Percentiles rank a stretch among this genome's conserved stretches.
Evolutionary conservation across 2,113 vertebrate species (phyloP).

Genomic region (Psilopsiagon aurifrons): DNA sequence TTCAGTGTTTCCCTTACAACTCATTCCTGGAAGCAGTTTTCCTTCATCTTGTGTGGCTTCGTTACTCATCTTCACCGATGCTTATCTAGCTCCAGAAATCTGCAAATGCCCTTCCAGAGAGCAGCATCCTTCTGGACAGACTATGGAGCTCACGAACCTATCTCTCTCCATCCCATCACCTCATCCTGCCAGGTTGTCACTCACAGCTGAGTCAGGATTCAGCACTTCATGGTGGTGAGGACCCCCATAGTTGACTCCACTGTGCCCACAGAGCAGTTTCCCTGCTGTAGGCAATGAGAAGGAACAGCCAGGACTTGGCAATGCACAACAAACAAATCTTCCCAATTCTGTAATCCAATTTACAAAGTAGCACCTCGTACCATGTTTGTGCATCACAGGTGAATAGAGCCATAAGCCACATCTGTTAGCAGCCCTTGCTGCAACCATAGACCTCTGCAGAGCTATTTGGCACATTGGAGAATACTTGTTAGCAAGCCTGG

Average conservation of each 20-base stretch:
- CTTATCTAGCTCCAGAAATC: slow-evolving; percentile 19
- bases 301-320: slow-evolving; percentile 50
- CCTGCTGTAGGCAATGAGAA: slow-evolving; percentile 2
- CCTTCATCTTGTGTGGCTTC: slow-evolving; percentile 40
- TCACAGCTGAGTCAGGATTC: background rate
- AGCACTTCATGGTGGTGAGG: background rate
- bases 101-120: background rate
- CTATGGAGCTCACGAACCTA: background rate
- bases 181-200: background rate
- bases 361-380: slow-evolving; percentile 3
- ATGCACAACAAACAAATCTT: slow-evolving; percentile 21
- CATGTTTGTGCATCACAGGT: slow-evolving; percentile 1
- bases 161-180: background rate
- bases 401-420: slow-evolving; percentile 61
- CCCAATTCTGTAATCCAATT: slow-evolving; percentile 34
- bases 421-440: slow-evolving; percentile 63
- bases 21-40: slow-evolving; percentile 38
- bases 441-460: slow-evolving; percentile 24
- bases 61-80: background rate
- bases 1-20: slow-evolving; percentile 30
- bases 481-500: slow-evolving; percentile 19
- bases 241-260: background rate
- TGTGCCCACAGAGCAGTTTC: background rate
- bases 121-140: background rate
- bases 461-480: slow-evolving; percentile 49